phyloP scores from a whole-genome alignment of 2,888 invertebrate genomes.

The Scaptomyza tumidula region DNA sequence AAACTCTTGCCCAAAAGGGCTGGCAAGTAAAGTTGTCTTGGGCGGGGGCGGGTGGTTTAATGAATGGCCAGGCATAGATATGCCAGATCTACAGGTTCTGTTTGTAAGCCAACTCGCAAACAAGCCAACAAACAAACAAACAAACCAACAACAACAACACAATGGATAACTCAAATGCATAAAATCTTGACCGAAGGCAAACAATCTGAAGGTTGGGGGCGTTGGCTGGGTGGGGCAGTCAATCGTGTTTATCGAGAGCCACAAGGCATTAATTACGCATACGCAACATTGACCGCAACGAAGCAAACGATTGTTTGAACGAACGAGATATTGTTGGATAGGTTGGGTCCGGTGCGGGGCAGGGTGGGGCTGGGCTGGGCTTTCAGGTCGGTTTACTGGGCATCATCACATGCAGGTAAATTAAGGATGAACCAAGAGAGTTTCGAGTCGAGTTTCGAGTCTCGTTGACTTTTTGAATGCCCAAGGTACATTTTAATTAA shows the following conservation, averaged over 20 bases:
- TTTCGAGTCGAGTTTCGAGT: not conserved
- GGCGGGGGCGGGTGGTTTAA: not conserved
- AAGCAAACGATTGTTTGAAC: conserved; percentile 40
- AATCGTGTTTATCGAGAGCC: conserved; percentile 67
- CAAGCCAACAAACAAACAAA: conserved; percentile 22
- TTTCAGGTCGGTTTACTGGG: conserved; percentile 52
- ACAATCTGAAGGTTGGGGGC: not conserved
- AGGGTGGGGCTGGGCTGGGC: not conserved
- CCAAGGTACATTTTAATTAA: conserved; percentile 57
- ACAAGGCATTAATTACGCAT: conserved; percentile 74
- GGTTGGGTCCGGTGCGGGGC: no score
- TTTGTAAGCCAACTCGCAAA: conserved; percentile 37
- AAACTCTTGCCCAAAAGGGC: conserved; percentile 5
- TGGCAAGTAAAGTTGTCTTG: conserved; percentile 13
- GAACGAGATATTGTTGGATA: no score
- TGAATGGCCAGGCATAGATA: conserved; percentile 36
- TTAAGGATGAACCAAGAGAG: conserved; percentile 23
- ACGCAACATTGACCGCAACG: conserved; percentile 61
- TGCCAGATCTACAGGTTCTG: conserved; percentile 25
- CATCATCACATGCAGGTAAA: conserved; percentile 42
- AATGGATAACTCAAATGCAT: conserved; percentile 56
- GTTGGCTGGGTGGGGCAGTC: not conserved
- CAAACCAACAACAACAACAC: conserved; percentile 56
- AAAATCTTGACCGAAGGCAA: conserved; percentile 61
- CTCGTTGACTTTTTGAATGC: conserved; percentile 70